These are phyloP conservation scores for Torymus aiolomorphi DNA, from an alignment of 2,888 invertebrate genomes.

Conservation along the genomic window DNA sequence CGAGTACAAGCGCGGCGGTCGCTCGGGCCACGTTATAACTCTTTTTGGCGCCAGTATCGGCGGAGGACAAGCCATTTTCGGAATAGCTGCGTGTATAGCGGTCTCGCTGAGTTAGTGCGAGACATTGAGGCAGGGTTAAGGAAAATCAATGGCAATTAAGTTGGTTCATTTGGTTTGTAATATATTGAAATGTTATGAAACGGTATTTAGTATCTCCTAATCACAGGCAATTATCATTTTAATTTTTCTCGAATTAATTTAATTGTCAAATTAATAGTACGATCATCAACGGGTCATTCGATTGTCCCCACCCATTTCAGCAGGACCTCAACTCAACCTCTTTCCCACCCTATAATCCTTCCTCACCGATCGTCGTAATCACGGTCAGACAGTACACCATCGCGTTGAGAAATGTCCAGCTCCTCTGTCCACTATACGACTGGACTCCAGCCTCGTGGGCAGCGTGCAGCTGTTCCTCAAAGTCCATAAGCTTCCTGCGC, in stretches of 20 bases:
- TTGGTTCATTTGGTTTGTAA: conserved; percentile 4
- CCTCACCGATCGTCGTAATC: conserved; percentile 92
- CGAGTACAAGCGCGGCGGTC: background rate
- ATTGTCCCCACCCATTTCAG: too few relatives aligned
- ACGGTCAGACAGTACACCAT: conserved; percentile 91
- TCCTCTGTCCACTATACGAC: conserved; percentile 88
- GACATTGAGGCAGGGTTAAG: background rate
- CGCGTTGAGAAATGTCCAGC: conserved; percentile 93
- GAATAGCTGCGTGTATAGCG: background rate
- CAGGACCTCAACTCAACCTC: too few relatives aligned
- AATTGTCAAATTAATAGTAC: too few relatives aligned
- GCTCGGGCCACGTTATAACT: conserved; percentile 22
- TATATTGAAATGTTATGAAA: too few relatives aligned
- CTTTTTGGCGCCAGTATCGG: conserved; percentile 47
- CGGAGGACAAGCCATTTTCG: conserved; percentile 24
- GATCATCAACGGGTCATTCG: too few relatives aligned
- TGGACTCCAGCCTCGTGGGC: conserved; percentile 91
- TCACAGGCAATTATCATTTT: too few relatives aligned
- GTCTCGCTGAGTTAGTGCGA: background rate
- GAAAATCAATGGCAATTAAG: conserved; percentile 35
- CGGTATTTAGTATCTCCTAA: too few relatives aligned
- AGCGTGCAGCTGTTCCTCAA: conserved; percentile 90
- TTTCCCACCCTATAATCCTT: background rate
- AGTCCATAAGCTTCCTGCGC: conserved; percentile 86
- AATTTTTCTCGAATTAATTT: too few relatives aligned